phyloP scores from a whole-genome alignment of 2,797 vertebrate genomes.

The Rhyacichthys aspro region DNA sequence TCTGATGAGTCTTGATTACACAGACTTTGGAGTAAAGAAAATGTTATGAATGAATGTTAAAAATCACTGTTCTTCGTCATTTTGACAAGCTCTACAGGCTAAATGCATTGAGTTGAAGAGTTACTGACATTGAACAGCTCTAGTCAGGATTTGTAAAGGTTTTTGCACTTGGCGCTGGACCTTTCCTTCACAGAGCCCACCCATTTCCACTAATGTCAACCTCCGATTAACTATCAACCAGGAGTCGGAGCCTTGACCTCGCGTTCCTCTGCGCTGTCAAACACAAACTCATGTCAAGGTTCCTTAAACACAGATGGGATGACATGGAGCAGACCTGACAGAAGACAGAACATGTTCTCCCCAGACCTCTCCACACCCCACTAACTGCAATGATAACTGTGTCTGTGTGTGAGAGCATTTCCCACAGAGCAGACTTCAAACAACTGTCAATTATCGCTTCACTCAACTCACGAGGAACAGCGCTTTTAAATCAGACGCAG shows the following conservation, averaged over 20 bases:
- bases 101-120: too few species aligned
- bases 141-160: too few species aligned
- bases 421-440: not conserved
- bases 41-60: too few species aligned
- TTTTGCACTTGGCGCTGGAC: too few species aligned
- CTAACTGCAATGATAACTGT: not conserved
- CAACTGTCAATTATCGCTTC: not conserved
- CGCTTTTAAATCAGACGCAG: too few species aligned
- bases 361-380: not conserved
- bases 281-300: constrained; percentile 38
- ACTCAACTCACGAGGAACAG: not conserved
- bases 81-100: too few species aligned
- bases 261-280: constrained; percentile 35
- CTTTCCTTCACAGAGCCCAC: constrained; percentile 1
- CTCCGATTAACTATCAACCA: constrained; percentile 74
- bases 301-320: constrained; percentile 5
- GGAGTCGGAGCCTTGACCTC: constrained; percentile 72
- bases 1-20: too few species aligned
- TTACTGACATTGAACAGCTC: too few species aligned
- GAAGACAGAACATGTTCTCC: not conserved
- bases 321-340: constrained; percentile 17
- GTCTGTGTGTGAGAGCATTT: not conserved
- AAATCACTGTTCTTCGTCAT: too few species aligned
- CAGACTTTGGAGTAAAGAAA: too few species aligned
- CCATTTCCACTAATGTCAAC: constrained; percentile 42